Percentiles rank a stretch among this genome's conserved stretches.
phyloP scores from a whole-genome alignment of 2,113 vertebrate genomes.

The Pholis gunnellus region DNA sequence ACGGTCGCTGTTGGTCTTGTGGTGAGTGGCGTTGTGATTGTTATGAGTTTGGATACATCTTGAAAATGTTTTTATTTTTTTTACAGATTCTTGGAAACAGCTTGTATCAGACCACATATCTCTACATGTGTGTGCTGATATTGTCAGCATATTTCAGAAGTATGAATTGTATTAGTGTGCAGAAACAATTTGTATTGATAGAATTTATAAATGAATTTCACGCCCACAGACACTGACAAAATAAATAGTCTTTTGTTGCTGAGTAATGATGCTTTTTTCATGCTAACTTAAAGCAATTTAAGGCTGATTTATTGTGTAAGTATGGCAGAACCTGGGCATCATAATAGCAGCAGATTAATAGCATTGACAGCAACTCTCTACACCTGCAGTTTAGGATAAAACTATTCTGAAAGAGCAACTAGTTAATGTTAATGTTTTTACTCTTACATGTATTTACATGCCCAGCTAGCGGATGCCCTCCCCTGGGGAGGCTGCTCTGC shows the following conservation, averaged over 20 bases:
- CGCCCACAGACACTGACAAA: not conserved
- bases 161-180: not conserved
- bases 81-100: not conserved
- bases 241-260: not conserved
- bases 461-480: constrained; percentile 42
- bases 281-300: not conserved
- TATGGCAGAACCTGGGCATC: constrained; percentile 3
- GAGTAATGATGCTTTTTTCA: not conserved
- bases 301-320: not conserved
- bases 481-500: constrained; percentile 64
- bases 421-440: constrained; percentile 45
- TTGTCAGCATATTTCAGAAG: not conserved
- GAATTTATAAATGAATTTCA: not conserved
- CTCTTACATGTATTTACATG: constrained; percentile 65
- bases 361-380: not conserved
- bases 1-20: constrained; percentile 19
- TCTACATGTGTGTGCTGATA: not conserved
- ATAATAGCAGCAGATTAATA: not conserved
- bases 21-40: constrained; percentile 67
- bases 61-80: not conserved
- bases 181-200: not conserved
- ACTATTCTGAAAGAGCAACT: constrained; percentile 8
- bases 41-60: not conserved
- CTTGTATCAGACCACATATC: not conserved
- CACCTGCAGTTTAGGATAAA: constrained; percentile 8